These are phyloP conservation scores for Drosophila kurseongensis DNA, from an alignment of 1,140 invertebrate species.

Conservation along the genomic window DNA sequence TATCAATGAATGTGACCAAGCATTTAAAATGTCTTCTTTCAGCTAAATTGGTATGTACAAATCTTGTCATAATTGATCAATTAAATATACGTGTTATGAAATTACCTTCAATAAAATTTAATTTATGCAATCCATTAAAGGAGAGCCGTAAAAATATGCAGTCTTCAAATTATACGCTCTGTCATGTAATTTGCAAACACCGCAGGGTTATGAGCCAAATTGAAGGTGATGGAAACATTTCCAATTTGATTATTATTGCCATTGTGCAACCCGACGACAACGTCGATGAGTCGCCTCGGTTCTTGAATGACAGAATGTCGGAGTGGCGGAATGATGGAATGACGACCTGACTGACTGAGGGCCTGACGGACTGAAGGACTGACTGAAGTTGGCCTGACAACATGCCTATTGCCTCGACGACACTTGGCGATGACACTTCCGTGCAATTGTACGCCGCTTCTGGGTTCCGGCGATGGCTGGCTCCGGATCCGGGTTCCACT, in stretches of 20 bases:
- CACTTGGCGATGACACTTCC: constrained; percentile 79
- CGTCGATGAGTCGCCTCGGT: constrained; percentile 22
- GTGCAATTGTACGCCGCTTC: constrained; percentile 75
- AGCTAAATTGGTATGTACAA: not conserved
- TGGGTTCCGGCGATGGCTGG: constrained; percentile 53
- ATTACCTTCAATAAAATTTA: constrained; percentile 5
- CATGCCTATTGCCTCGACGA: constrained; percentile 76
- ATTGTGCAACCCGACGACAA: constrained; percentile 37
- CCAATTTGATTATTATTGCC: constrained; percentile 52
- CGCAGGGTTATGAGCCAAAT: constrained; percentile 25
- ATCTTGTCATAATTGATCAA: constrained; percentile 15
- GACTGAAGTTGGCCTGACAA: constrained; percentile 38
- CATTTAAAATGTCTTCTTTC: not conserved
- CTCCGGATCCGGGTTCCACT: constrained; percentile 22
- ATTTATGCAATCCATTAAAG: constrained; percentile 27
- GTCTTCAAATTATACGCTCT: constrained; percentile 25
- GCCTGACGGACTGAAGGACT: constrained; percentile 16
- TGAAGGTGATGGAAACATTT: constrained; percentile 50
- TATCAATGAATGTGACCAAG: no score
- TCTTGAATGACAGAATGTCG: constrained; percentile 11
- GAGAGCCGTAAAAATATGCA: constrained; percentile 34
- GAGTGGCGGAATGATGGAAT: constrained; percentile 15
- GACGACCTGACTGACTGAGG: constrained; percentile 16
- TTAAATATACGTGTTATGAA: constrained; percentile 5
- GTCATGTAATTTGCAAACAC: constrained; percentile 29